A percentile compares a stretch with the other conserved stretches of the same genome.
Evolutionary conservation across 1,140 invertebrate genomes (phyloP).

Genomic region (Drosophila novamexicana): DNA sequence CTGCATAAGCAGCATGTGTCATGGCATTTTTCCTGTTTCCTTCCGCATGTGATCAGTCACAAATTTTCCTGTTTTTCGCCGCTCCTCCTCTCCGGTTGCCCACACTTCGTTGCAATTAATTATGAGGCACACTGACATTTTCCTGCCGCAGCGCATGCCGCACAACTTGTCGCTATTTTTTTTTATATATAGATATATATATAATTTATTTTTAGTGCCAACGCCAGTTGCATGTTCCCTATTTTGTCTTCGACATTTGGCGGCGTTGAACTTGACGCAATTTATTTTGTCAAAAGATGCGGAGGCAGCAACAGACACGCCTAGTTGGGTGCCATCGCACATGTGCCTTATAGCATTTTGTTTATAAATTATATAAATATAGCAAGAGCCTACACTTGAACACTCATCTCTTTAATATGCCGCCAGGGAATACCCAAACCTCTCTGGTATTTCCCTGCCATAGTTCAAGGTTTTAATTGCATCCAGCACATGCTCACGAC

Average conservation of each 20-base stretch:
- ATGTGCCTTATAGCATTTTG: slow-evolving; percentile 49
- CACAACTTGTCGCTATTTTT: slow-evolving; percentile 45
- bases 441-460: background rate
- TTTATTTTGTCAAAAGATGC: slow-evolving; percentile 75
- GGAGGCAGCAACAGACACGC: slow-evolving; percentile 58
- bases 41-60: slow-evolving; percentile 78
- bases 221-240: slow-evolving; percentile 55
- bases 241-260: slow-evolving; percentile 76
- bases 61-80: slow-evolving; percentile 48
- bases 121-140: slow-evolving; percentile 77
- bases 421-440: slow-evolving; percentile 69
- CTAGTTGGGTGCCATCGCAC: slow-evolving; percentile 69
- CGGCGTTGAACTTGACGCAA: slow-evolving; percentile 81
- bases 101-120: slow-evolving; percentile 71
- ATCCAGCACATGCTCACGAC: background rate
- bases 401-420: slow-evolving; percentile 38
- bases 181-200: slow-evolving; percentile 21
- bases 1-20: slow-evolving; percentile 12
- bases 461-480: slow-evolving; percentile 43
- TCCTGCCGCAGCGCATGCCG: slow-evolving; percentile 12
- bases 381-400: slow-evolving; percentile 28
- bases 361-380: slow-evolving; percentile 59
- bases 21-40: slow-evolving; percentile 46
- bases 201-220: slow-evolving; percentile 76
- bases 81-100: slow-evolving; percentile 20